These are phyloP conservation scores for Diacarnus erythraeanus DNA, from an alignment of 37 sponge, comb jelly and placozoan genomes.

Conservation along the genomic window DNA sequence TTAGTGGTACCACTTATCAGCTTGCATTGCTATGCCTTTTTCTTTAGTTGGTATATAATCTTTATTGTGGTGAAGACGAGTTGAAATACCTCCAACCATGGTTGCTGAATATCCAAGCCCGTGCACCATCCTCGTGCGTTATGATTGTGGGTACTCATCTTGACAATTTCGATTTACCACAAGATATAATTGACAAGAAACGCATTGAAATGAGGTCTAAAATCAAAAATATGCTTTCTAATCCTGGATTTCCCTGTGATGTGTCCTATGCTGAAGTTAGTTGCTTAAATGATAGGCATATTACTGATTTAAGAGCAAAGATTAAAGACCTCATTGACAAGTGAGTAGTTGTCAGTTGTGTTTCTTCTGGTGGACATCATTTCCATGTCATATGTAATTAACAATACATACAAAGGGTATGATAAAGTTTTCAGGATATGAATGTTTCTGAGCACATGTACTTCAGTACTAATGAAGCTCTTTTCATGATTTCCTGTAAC, in stretches of 20 bases:
- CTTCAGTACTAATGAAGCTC: too few relatives aligned
- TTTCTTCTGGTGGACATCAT: background rate
- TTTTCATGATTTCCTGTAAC: too few relatives aligned
- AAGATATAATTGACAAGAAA: conserved; percentile 9
- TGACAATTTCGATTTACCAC: conserved; percentile 38
- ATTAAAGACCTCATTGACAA: conserved; percentile 57
- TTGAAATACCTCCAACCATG: conserved; percentile 53
- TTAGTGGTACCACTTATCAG: background rate
- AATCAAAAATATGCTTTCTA: conserved; percentile 27
- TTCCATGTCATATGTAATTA: background rate
- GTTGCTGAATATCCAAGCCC: conserved; percentile 81
- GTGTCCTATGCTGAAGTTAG: conserved; percentile 52
- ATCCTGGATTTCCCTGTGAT: conserved; percentile 48
- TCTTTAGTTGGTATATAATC: conserved; percentile 59
- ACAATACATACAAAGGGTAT: too few relatives aligned
- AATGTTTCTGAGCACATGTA: too few relatives aligned
- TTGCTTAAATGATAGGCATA: conserved; percentile 42
- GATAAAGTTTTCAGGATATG: too few relatives aligned
- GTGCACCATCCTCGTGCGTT: conserved; percentile 75
- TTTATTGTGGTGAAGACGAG: conserved; percentile 48
- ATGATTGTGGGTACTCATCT: conserved; percentile 76
- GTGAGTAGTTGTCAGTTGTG: conserved; percentile 11
- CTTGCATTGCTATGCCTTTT: background rate
- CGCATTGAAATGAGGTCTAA: conserved; percentile 31
- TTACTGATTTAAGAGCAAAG: conserved; percentile 27